Conservation (phyloP, 2,888 invertebrate species). For the Spilosoma lubricipeda region DNA sequence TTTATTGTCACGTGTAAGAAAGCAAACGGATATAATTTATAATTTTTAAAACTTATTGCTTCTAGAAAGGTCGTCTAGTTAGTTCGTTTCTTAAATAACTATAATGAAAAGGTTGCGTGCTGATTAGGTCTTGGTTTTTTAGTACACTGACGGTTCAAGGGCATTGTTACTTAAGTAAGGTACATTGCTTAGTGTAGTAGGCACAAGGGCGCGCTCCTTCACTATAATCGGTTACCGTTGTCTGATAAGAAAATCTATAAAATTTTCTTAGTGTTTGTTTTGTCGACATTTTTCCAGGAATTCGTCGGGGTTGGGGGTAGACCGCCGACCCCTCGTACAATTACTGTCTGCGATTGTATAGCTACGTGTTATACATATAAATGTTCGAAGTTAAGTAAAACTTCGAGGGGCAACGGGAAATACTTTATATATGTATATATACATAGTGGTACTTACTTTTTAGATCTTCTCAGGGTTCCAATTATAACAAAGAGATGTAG, state of each 20-base stretch:
- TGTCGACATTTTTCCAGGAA: constrained; percentile 56
- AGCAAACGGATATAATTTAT: constrained; percentile 26
- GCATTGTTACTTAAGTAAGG: constrained; percentile 37
- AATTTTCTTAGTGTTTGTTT: constrained; percentile 47
- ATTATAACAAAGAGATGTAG: neutral
- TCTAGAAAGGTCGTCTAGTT: constrained; percentile 29
- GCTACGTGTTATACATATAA: constrained; percentile 31
- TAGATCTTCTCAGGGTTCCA: neutral
- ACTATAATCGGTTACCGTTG: constrained; percentile 36
- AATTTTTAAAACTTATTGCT: constrained; percentile 30
- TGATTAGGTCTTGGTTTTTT: constrained; percentile 40
- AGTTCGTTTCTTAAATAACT: constrained; percentile 28
- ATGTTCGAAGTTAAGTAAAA: constrained; percentile 28
- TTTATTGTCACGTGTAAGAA: constrained; percentile 33
- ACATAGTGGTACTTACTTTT: neutral
- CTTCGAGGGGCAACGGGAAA: constrained; percentile 28
- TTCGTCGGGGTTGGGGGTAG: constrained; percentile 45
- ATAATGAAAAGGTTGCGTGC: constrained; percentile 44
- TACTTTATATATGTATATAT: constrained; percentile 14
- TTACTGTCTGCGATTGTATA: constrained; percentile 49
- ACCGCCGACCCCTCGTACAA: constrained; percentile 55
- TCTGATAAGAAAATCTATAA: constrained; percentile 32
- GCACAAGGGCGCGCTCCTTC: constrained; percentile 41
- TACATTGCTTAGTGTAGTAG: constrained; percentile 36
- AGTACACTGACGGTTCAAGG: constrained; percentile 47